Conservation (phyloP, 2,888 invertebrate species). For the Morinoia aosen region DNA sequence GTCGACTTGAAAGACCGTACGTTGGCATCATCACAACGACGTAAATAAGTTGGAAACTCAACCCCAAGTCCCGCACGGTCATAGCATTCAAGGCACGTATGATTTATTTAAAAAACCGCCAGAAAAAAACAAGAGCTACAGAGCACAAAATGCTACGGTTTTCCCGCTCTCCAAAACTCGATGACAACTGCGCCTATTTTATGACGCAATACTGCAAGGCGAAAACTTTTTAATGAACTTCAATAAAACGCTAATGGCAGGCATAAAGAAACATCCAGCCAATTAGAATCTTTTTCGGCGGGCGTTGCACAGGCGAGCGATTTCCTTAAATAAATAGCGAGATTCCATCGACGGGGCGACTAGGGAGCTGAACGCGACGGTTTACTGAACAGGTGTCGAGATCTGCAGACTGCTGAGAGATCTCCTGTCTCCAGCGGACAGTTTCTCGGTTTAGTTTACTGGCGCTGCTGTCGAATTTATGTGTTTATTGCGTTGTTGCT, state of each 20-base stretch:
- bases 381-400: constrained; percentile 6
- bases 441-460: background rate
- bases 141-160: background rate
- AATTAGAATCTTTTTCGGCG: background rate
- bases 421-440: background rate
- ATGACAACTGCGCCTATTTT: background rate
- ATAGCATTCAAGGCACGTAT: background rate
- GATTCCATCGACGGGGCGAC: background rate
- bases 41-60: background rate
- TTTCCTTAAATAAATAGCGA: background rate
- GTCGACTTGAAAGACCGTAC: no score
- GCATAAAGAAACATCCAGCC: constrained; percentile 21
- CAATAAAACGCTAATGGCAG: background rate
- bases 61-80: background rate
- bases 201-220: background rate
- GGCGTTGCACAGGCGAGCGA: background rate
- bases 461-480: background rate
- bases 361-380: background rate
- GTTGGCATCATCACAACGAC: background rate
- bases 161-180: background rate
- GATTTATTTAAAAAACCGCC: background rate
- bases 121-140: background rate
- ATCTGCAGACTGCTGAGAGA: background rate
- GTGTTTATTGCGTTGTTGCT: background rate
- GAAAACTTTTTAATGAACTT: constrained; percentile 18